Evolutionary conservation across 2,888 invertebrate genomes (phyloP).

Genomic region (Allolobophora icterica): DNA sequence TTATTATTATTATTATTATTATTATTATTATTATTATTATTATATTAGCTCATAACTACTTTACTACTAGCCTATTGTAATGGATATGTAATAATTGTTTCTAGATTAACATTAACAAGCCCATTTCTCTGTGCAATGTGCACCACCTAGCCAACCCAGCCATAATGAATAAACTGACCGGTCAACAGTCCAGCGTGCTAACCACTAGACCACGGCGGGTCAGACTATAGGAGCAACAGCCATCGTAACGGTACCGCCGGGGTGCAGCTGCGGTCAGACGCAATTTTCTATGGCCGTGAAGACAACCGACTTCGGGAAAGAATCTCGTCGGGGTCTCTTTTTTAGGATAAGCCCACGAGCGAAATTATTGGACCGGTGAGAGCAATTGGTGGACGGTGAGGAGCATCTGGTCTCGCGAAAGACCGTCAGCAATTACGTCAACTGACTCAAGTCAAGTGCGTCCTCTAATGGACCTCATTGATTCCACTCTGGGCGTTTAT

Average conservation of each 20-base stretch:
- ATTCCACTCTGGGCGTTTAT: neutral
- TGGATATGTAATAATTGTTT: too few relatives aligned
- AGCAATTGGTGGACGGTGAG: neutral
- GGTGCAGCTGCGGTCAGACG: neutral
- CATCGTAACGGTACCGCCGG: neutral
- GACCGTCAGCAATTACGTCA: neutral
- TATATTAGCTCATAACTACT: too few relatives aligned
- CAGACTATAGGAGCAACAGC: neutral
- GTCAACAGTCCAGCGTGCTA: too few relatives aligned
- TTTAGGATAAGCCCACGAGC: neutral
- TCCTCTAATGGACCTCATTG: neutral
- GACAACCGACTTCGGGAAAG: neutral
- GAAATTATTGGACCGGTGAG: neutral
- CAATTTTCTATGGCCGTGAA: neutral
- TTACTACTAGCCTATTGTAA: too few relatives aligned
- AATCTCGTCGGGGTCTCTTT: neutral
- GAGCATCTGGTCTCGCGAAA: neutral
- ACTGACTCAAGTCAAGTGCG: neutral
- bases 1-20: neutral
- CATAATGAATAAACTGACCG: too few relatives aligned
- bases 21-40: neutral
- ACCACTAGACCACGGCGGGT: neutral
- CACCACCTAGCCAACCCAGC: too few relatives aligned
- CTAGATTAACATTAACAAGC: too few relatives aligned
- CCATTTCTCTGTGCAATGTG: too few relatives aligned